Evolutionary conservation across 2,113 vertebrate species (phyloP).

Genomic region (Amazona vittata): DNA sequence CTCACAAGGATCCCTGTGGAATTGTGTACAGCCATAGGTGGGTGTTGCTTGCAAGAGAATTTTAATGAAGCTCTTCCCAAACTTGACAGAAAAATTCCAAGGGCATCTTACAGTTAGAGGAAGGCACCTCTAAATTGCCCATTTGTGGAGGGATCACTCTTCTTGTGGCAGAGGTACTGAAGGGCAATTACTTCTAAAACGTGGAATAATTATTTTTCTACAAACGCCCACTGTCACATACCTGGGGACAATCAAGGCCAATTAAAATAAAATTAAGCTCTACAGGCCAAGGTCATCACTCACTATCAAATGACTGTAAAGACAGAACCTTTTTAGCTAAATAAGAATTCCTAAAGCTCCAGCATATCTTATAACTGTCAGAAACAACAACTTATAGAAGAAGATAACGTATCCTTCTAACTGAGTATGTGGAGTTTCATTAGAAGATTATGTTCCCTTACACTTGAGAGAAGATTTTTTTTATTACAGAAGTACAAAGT

Average conservation of each 20-base stretch:
- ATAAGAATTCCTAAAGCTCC: neutral
- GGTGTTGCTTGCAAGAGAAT: neutral
- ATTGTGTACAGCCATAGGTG: neutral
- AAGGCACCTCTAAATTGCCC: neutral
- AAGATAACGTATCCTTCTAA: neutral
- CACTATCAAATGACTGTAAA: neutral
- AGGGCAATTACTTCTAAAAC: neutral
- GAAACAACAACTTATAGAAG: neutral
- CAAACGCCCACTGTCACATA: neutral
- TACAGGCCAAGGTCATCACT: neutral
- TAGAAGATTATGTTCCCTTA: neutral
- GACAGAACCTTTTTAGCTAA: neutral
- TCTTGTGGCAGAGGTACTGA: neutral
- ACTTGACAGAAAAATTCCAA: neutral
- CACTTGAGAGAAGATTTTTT: neutral
- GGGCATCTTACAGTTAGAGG: neutral
- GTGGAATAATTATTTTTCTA: neutral
- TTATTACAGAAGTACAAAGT: constrained; percentile 2
- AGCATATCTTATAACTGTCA: neutral
- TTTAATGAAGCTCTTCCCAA: neutral
- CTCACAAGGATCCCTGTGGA: neutral
- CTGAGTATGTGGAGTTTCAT: neutral
- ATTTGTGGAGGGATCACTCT: neutral
- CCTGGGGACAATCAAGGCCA: neutral
- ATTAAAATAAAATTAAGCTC: neutral